phyloP scores from a whole-genome alignment of 2,797 vertebrate genomes.

The Bradypus variegatus region DNA sequence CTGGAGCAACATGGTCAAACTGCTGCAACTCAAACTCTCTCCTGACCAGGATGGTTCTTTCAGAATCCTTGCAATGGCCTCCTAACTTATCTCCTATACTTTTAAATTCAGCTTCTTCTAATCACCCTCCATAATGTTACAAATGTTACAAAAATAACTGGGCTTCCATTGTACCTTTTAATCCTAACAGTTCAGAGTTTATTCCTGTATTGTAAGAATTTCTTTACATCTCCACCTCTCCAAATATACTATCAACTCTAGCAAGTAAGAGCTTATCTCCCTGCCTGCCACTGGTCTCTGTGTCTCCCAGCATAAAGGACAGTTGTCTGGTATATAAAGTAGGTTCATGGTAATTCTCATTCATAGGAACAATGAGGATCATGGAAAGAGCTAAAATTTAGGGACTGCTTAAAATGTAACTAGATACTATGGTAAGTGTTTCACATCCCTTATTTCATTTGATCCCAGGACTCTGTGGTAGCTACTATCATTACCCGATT shows the following conservation, averaged over 20 bases:
- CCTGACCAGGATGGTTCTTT: neutral
- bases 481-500: neutral
- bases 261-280: neutral
- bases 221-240: neutral
- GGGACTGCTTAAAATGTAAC: neutral
- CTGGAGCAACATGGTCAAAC: neutral
- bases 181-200: neutral
- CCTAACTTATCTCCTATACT: neutral
- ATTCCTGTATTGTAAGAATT: neutral
- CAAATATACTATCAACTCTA: neutral
- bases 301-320: neutral
- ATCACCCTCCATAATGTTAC: neutral
- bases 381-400: neutral
- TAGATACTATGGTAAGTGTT: neutral
- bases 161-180: neutral
- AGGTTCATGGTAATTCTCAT: neutral
- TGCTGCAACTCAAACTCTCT: neutral
- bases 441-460: neutral
- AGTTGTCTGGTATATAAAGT: neutral
- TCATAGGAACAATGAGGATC: neutral
- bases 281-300: neutral
- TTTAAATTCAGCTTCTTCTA: neutral
- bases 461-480: neutral
- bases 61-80: neutral
- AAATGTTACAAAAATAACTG: neutral